Conservation (phyloP, 2,113 vertebrate species). For the Corythoichthys intestinalis region DNA sequence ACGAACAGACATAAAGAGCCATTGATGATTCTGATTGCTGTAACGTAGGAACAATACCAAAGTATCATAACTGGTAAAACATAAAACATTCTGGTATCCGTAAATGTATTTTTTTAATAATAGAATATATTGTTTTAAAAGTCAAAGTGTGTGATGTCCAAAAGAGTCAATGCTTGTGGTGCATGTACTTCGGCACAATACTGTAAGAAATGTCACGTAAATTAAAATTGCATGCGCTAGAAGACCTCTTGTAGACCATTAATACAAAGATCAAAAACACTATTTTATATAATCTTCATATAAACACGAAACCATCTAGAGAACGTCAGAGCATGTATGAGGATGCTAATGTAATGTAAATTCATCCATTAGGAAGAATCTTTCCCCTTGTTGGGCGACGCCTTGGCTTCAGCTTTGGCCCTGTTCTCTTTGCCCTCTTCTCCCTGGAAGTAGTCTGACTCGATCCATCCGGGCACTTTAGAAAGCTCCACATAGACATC, state of each 20-base stretch:
- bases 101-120: too few species aligned
- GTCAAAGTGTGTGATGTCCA: background rate
- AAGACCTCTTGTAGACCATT: background rate
- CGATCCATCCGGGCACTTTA: conserved; percentile 56
- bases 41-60: background rate
- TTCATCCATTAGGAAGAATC: conserved; percentile 2
- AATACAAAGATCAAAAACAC: background rate
- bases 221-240: background rate
- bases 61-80: background rate
- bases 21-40: background rate
- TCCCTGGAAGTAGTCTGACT: conserved; percentile 88
- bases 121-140: background rate
- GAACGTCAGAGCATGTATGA: conserved; percentile 2
- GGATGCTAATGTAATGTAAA: background rate
- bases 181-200: background rate
- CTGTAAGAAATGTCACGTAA: background rate
- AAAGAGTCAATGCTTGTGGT: background rate
- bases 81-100: background rate
- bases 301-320: conserved; percentile 1
- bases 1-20: background rate
- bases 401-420: conserved; percentile 46
- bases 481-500: conserved; percentile 82
- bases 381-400: conserved; percentile 11
- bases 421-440: conserved; percentile 75
- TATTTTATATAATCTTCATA: conserved; percentile 1